Percentiles rank a stretch among this genome's conserved stretches.
Conservation (phyloP, 2,113 vertebrate species). For the Asarcornis scutulata region DNA sequence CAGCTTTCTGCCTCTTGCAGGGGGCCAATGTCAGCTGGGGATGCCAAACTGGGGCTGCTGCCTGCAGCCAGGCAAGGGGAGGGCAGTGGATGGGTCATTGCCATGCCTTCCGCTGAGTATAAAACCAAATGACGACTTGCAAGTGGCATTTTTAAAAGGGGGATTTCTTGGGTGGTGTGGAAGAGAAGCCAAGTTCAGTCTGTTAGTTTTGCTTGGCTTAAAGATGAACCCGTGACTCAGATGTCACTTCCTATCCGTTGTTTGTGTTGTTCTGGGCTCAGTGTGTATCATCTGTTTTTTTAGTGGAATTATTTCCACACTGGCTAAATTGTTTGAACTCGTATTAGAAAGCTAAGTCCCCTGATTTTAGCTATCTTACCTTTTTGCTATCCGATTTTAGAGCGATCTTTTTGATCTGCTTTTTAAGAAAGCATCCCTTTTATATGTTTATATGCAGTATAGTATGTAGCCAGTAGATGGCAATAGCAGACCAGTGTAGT, state of each 20-base stretch:
- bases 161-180: constrained; percentile 40
- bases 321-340: constrained; percentile 4
- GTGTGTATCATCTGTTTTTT: not conserved
- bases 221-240: constrained; percentile 37
- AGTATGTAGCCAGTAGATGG: constrained; percentile 76
- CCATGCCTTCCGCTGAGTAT: constrained; percentile 1
- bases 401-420: not conserved
- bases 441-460: constrained; percentile 12
- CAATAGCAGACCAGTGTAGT: constrained; percentile 70
- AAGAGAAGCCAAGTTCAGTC: constrained; percentile 18
- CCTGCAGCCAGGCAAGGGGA: not conserved
- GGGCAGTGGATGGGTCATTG: constrained; percentile 1
- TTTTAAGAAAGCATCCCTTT: not conserved
- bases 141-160: constrained; percentile 27
- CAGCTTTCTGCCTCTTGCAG: not conserved
- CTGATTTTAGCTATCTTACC: not conserved
- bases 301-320: constrained; percentile 43
- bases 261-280: constrained; percentile 20
- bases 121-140: constrained; percentile 37
- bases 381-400: not conserved
- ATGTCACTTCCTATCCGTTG: constrained; percentile 46
- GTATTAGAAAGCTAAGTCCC: not conserved
- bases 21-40: not conserved
- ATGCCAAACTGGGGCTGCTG: not conserved
- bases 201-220: constrained; percentile 56